Conservation (phyloP, 2,888 invertebrate species). For the Trissoscelio sp. region DNA sequence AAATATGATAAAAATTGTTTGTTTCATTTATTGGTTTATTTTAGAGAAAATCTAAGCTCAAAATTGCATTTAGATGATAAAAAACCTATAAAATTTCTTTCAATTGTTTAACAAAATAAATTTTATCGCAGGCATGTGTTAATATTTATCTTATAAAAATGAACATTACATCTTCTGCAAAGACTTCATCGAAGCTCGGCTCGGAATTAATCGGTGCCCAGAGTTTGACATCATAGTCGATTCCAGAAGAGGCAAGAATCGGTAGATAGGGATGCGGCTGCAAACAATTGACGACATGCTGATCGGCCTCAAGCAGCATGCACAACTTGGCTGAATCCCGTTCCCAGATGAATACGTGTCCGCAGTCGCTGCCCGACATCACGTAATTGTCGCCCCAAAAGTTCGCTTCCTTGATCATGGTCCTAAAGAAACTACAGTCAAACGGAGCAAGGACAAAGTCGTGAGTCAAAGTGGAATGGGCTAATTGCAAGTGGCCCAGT, state of each 20-base stretch:
- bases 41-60: no score
- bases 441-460: conserved; percentile 77
- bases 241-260: conserved; percentile 92
- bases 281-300: conserved; percentile 93
- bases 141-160: no score
- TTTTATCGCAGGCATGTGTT: no score
- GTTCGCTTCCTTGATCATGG: conserved; percentile 93
- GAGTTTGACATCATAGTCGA: conserved; percentile 93
- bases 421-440: conserved; percentile 85
- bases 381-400: conserved; percentile 93
- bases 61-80: no score
- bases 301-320: conserved; percentile 91
- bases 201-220: conserved; percentile 90
- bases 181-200: conserved; percentile 86
- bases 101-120: no score
- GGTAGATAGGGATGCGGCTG: conserved; percentile 92
- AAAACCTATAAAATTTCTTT: no score
- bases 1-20: no score
- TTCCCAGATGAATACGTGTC: conserved; percentile 93
- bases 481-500: conserved; percentile 80
- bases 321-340: conserved; percentile 88
- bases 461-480: conserved; percentile 73
- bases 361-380: conserved; percentile 95
- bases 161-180: conserved; percentile 88
- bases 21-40: no score